Percentiles rank a stretch among this genome's conserved stretches.
Evolutionary conservation across 2,888 invertebrate genomes (phyloP).

Genomic region (Polydrusus pterygomalis): DNA sequence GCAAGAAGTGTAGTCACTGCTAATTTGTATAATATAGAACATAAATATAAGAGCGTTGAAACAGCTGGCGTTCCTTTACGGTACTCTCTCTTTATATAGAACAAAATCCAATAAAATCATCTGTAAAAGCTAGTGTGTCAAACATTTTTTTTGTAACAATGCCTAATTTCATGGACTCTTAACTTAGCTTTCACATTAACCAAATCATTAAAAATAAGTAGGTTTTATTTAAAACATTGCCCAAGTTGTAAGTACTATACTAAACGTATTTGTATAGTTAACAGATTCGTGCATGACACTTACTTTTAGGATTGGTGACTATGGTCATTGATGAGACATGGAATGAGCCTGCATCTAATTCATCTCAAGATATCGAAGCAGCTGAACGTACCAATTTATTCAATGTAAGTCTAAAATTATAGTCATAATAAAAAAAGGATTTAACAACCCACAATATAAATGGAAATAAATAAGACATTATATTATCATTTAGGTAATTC

Average conservation of each 20-base stretch:
- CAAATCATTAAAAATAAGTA: background rate
- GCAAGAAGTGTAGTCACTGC: no score
- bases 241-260: background rate
- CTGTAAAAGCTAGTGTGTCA: background rate
- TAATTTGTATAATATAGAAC: no score
- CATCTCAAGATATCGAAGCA: constrained; percentile 76
- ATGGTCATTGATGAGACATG: constrained; percentile 78
- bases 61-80: no score
- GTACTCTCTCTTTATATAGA: background rate
- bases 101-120: background rate
- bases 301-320: constrained; percentile 55
- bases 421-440: no score
- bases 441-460: background rate
- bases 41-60: no score
- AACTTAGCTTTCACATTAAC: background rate
- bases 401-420: constrained; percentile 69
- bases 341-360: constrained; percentile 77
- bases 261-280: no score
- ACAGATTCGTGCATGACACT: background rate
- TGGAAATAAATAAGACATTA: no score
- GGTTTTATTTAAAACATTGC: background rate
- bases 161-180: background rate
- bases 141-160: background rate
- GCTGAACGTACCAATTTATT: constrained; percentile 74
- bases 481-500: no score